Conservation (phyloP, 2,797 vertebrate species). For the Brachymystax lenok region DNA sequence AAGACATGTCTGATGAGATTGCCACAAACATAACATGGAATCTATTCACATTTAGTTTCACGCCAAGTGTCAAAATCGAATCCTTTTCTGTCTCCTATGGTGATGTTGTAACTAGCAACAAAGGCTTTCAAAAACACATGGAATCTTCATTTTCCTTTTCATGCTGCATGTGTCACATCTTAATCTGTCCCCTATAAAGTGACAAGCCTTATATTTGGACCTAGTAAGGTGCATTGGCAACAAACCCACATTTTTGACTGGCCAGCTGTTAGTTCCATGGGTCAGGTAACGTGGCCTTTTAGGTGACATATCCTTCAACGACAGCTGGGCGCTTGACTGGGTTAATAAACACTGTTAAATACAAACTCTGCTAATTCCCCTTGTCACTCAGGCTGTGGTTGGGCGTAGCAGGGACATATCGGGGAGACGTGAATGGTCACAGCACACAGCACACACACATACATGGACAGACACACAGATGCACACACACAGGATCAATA, state of each 20-base stretch:
- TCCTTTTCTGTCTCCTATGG: not conserved
- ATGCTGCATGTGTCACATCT: not conserved
- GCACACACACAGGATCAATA: no score
- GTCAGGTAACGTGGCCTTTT: not conserved
- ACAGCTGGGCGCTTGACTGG: slow-evolving; percentile 28
- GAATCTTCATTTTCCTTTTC: not conserved
- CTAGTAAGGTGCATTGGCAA: not conserved
- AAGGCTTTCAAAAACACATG: not conserved
- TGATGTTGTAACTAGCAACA: not conserved
- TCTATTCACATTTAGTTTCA: not conserved
- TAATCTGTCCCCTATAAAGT: not conserved
- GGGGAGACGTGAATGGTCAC: slow-evolving; percentile 1
- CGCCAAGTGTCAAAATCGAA: not conserved
- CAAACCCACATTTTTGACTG: not conserved
- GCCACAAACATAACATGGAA: not conserved
- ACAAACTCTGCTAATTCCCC: slow-evolving; percentile 16
- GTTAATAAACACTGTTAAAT: slow-evolving; percentile 26
- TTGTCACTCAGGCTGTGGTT: not conserved
- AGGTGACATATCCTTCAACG: slow-evolving; percentile 23
- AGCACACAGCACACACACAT: slow-evolving; percentile 1
- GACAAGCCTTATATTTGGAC: not conserved
- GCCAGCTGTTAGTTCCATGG: slow-evolving; percentile 1
- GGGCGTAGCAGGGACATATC: not conserved
- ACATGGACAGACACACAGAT: not conserved
- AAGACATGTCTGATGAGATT: no score